Percentiles rank a stretch among this genome's conserved stretches.
These are phyloP conservation scores for Tenthredo amoena DNA, from an alignment of 2,888 invertebrate species.

Conservation along the genomic window DNA sequence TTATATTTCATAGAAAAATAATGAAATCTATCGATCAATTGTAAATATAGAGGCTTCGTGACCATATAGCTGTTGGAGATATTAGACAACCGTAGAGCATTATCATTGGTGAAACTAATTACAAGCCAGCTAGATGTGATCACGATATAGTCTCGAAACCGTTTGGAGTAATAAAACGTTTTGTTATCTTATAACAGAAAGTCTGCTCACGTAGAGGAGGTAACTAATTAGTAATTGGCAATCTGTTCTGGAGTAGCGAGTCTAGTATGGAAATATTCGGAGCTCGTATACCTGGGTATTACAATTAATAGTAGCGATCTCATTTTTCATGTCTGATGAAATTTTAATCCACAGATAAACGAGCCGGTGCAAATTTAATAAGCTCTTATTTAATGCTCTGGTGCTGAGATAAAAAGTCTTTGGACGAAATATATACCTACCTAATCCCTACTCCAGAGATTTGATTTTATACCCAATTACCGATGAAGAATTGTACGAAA, in stretches of 20 bases:
- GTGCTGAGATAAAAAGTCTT: neutral
- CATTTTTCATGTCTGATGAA: neutral
- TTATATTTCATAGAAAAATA: neutral
- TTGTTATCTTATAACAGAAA: slow-evolving; percentile 20
- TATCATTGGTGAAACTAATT: neutral
- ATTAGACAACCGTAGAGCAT: neutral
- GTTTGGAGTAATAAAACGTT: slow-evolving; percentile 10
- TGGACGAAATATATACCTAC: neutral
- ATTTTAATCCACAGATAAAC: neutral
- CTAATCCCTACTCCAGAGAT: neutral
- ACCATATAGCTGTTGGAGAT: neutral
- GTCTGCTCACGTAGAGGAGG: neutral
- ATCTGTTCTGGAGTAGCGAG: slow-evolving; percentile 1
- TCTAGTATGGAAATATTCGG: neutral
- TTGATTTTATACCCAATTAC: slow-evolving; percentile 10
- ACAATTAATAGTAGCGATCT: neutral
- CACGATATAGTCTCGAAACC: slow-evolving; percentile 7
- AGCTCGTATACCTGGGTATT: neutral
- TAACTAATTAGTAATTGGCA: slow-evolving; percentile 22
- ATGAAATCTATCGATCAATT: neutral
- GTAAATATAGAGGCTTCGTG: neutral
- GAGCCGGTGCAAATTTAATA: neutral
- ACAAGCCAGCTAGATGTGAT: neutral
- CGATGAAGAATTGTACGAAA: neutral
- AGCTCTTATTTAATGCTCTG: neutral